These are phyloP conservation scores for Eilema depressum DNA, from an alignment of 2,888 invertebrate genomes.

Conservation along the genomic window DNA sequence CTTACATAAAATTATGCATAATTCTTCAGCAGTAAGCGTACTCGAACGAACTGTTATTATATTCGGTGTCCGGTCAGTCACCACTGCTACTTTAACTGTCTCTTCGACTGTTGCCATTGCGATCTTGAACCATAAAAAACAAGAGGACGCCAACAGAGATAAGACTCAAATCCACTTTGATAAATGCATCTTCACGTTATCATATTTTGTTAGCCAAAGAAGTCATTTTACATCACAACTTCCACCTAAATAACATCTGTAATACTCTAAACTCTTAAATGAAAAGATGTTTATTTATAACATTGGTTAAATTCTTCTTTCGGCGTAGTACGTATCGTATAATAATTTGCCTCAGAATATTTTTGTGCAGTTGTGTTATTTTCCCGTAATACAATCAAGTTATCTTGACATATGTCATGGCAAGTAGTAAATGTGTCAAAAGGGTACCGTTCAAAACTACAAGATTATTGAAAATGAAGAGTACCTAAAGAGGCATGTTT, in stretches of 20 bases:
- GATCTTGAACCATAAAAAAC: slow-evolving; percentile 76
- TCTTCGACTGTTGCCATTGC: slow-evolving; percentile 80
- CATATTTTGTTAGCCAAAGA: slow-evolving; percentile 49
- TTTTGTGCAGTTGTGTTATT: slow-evolving; percentile 36
- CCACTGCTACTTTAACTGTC: slow-evolving; percentile 80
- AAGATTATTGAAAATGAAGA: too few relatives aligned
- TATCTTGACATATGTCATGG: slow-evolving; percentile 16
- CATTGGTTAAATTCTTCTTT: slow-evolving; percentile 42
- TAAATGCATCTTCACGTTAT: slow-evolving; percentile 53
- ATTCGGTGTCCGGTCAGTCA: slow-evolving; percentile 73
- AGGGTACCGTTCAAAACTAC: not conserved
- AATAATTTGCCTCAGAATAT: slow-evolving; percentile 39
- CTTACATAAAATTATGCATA: slow-evolving; percentile 91
- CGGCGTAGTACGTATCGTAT: slow-evolving; percentile 39
- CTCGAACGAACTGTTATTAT: slow-evolving; percentile 75
- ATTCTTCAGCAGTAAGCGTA: slow-evolving; percentile 88
- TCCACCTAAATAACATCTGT: slow-evolving; percentile 23
- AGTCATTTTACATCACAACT: slow-evolving; percentile 52
- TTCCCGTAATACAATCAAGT: slow-evolving; percentile 44
- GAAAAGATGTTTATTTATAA: slow-evolving; percentile 54
- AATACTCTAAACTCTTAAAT: slow-evolving; percentile 30
- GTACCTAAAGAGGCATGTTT: too few relatives aligned
- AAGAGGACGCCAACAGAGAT: slow-evolving; percentile 73
- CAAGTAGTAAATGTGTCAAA: not conserved
- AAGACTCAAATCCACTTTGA: slow-evolving; percentile 63